Evolutionary conservation across 2,113 vertebrate genomes (phyloP).

Genomic region (cattle (Bos taurus)): DNA sequence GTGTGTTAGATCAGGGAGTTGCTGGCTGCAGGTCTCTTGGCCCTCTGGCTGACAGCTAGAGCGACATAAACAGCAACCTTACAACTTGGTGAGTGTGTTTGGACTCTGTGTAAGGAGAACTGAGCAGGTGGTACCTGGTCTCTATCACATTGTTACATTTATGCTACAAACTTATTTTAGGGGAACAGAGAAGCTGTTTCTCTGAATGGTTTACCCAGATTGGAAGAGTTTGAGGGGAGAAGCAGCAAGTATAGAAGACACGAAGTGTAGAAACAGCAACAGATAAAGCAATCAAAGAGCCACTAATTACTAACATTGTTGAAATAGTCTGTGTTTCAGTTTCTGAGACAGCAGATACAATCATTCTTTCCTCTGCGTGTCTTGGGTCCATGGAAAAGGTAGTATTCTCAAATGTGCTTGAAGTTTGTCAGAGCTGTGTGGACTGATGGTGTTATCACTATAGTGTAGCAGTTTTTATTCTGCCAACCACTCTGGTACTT

Average conservation of each 20-base stretch:
- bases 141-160: neutral
- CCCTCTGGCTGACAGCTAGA: neutral
- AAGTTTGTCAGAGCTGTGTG: neutral
- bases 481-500: neutral
- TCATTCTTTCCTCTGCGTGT: neutral
- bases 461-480: constrained; percentile 26
- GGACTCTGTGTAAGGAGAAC: neutral
- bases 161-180: neutral
- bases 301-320: neutral
- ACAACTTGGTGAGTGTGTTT: neutral
- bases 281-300: neutral
- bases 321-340: neutral
- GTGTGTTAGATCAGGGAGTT: neutral
- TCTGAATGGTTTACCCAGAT: neutral
- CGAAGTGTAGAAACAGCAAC: neutral
- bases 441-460: constrained; percentile 14
- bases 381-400: neutral
- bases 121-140: neutral
- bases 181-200: neutral
- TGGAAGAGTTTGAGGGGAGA: neutral
- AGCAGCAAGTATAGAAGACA: neutral
- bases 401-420: neutral
- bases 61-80: neutral
- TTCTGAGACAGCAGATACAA: neutral
- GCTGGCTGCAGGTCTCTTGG: neutral